Conservation (phyloP, 2,797 vertebrate species). For the Gambusia yucatana region DNA sequence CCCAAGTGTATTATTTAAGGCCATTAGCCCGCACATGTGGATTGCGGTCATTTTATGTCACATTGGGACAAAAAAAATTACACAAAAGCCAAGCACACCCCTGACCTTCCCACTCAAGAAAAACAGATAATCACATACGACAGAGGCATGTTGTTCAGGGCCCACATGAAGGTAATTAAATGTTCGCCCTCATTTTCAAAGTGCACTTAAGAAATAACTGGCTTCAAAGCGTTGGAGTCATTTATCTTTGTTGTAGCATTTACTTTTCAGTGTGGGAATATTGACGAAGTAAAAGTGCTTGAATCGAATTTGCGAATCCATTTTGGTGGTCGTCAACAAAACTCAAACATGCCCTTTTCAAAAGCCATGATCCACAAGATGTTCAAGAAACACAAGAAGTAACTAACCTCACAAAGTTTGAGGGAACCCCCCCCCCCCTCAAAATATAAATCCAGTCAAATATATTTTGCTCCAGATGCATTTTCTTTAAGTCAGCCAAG, state of each 20-base stretch:
- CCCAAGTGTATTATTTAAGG: conserved; percentile 70
- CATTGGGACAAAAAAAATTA: conserved; percentile 53
- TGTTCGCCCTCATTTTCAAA: conserved; percentile 40
- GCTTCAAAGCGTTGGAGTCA: conserved; percentile 63
- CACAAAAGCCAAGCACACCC: conserved; percentile 68
- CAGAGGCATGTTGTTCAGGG: conserved; percentile 50
- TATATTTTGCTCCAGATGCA: neutral
- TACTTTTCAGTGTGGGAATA: conserved; percentile 41
- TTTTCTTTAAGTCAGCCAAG: neutral
- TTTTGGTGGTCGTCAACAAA: conserved; percentile 40
- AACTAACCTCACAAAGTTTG: neutral
- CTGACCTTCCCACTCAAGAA: conserved; percentile 64
- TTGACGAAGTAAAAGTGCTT: conserved; percentile 58
- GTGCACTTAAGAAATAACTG: conserved; percentile 72
- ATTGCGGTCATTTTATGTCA: conserved; percentile 59
- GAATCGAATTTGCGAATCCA: conserved; percentile 54
- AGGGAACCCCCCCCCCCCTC: too few relatives aligned
- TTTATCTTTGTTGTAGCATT: conserved; percentile 49
- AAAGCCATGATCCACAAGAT: conserved; percentile 27
- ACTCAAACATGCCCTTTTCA: conserved; percentile 19
- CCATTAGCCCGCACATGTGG: conserved; percentile 71
- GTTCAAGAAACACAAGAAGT: neutral
- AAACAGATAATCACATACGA: conserved; percentile 61
- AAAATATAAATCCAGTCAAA: neutral
- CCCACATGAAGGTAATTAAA: conserved; percentile 73